phyloP scores from a whole-genome alignment of 2,797 vertebrate species.

The Harpagifer antarcticus region DNA sequence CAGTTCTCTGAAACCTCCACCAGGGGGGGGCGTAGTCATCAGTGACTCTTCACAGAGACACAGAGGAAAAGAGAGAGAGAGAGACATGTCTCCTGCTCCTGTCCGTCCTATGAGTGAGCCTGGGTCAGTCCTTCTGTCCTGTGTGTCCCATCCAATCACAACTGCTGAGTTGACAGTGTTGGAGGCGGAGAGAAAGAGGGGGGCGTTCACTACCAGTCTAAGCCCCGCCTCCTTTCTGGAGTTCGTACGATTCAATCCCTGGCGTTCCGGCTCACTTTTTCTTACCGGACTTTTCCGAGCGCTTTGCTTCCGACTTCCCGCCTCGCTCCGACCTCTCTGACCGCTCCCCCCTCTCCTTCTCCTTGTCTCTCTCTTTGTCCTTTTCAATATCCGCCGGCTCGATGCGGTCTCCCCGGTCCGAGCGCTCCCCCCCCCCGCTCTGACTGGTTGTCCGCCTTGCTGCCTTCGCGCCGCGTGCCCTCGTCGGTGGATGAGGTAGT shows the following conservation, averaged over 20 bases:
- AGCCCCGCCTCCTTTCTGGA: slow-evolving; percentile 57
- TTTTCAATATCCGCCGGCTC: slow-evolving; percentile 63
- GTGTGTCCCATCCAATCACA: slow-evolving; percentile 60
- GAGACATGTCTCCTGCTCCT: slow-evolving; percentile 60
- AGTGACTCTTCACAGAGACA: slow-evolving; percentile 62
- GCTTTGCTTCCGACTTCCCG: slow-evolving; percentile 83
- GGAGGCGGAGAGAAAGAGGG: slow-evolving; percentile 60
- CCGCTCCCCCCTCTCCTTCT: slow-evolving; percentile 68
- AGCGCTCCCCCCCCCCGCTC: slow-evolving; percentile 81
- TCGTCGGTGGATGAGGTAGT: slow-evolving; percentile 97
- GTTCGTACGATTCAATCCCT: slow-evolving; percentile 52
- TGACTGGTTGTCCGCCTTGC: slow-evolving; percentile 84
- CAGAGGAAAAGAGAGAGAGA: slow-evolving; percentile 46
- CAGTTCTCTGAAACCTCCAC: slow-evolving; percentile 64
- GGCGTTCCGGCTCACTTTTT: slow-evolving; percentile 86
- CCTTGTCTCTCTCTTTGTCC: slow-evolving; percentile 56
- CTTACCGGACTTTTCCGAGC: slow-evolving; percentile 89
- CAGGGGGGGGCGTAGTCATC: slow-evolving; percentile 39
- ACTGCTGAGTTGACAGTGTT: slow-evolving; percentile 54
- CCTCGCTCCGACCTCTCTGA: slow-evolving; percentile 77
- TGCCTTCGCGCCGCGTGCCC: slow-evolving; percentile 85
- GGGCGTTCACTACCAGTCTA: slow-evolving; percentile 54
- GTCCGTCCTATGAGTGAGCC: slow-evolving; percentile 54
- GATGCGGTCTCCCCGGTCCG: slow-evolving; percentile 70
- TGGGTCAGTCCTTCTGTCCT: slow-evolving; percentile 56